These are phyloP conservation scores for Tethya wilhelma DNA, from an alignment of 37 sponge, comb jelly and placozoan genomes.

Conservation along the genomic window DNA sequence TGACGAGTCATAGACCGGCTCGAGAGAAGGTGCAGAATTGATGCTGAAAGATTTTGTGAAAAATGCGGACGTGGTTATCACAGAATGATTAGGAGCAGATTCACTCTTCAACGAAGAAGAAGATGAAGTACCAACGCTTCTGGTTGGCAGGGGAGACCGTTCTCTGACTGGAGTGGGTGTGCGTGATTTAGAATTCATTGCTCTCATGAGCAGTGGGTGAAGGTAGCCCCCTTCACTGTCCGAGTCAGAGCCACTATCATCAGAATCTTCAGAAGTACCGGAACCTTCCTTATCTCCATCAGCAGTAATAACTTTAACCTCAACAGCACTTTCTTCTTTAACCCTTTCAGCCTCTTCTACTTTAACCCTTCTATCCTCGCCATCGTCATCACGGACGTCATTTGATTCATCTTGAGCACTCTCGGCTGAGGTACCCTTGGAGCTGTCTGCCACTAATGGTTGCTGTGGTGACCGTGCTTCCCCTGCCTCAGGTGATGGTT, in stretches of 20 bases:
- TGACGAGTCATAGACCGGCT: too few relatives aligned
- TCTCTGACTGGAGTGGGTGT: neutral
- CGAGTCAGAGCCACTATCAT: slow-evolving; percentile 57
- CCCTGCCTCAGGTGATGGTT: neutral
- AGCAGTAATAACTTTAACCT: too few relatives aligned
- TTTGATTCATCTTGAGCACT: neutral
- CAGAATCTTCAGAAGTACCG: slow-evolving; percentile 34
- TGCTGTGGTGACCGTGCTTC: neutral
- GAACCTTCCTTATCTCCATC: neutral
- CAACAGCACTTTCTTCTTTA: slow-evolving; percentile 17
- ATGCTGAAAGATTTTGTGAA: too few relatives aligned
- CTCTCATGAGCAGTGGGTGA: slow-evolving; percentile 69
- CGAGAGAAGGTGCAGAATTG: too few relatives aligned
- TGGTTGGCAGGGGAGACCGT: too few relatives aligned
- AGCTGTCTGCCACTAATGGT: neutral
- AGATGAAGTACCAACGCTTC: too few relatives aligned
- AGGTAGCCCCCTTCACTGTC: slow-evolving; percentile 73
- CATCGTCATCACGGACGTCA: neutral
- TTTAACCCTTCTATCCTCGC: neutral
- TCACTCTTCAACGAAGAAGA: too few relatives aligned
- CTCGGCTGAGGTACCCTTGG: neutral
- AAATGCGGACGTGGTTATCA: neutral
- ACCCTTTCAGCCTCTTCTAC: neutral
- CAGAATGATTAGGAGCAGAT: neutral
- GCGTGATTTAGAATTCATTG: slow-evolving; percentile 3